Evolutionary conservation across 2,113 vertebrate genomes (phyloP).

Genomic region (Stigmatopora nigra): DNA sequence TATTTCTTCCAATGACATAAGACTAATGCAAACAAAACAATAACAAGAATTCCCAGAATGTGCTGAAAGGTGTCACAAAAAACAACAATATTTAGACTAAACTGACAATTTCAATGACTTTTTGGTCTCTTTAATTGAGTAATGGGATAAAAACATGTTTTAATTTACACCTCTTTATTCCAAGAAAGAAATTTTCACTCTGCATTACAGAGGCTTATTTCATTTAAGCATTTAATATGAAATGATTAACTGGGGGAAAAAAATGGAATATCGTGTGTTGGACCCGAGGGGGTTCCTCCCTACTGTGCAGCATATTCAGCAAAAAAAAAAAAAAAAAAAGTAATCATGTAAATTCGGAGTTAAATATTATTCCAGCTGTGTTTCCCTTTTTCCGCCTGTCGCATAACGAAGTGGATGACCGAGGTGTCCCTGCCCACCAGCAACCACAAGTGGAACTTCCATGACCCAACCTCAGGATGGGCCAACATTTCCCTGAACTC

Average conservation of each 20-base stretch:
- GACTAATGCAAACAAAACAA: no score
- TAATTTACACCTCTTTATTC: no score
- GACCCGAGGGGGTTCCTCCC: not conserved
- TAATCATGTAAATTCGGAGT: not conserved
- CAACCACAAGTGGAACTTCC: constrained; percentile 27
- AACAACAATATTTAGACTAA: no score
- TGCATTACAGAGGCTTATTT: no score
- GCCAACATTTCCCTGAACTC: constrained; percentile 6
- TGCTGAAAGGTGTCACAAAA: no score
- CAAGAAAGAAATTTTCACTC: no score
- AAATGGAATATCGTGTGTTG: not conserved
- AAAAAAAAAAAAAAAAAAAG: not conserved
- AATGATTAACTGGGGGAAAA: not conserved
- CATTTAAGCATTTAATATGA: not conserved
- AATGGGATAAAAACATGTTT: no score
- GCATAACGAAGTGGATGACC: not conserved
- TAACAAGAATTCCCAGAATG: no score
- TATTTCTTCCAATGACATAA: no score
- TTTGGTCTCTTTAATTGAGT: no score
- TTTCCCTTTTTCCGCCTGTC: constrained; percentile 12
- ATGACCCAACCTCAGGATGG: constrained; percentile 7
- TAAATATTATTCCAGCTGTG: constrained; percentile 6
- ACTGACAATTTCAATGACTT: no score
- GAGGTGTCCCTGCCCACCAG: constrained; percentile 12
- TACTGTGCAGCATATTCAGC: not conserved